Evolutionary conservation across 1,140 invertebrate species (phyloP), one percentile per base, ranked within the genome.

Genomic region (Drosophila serrata): DNA sequence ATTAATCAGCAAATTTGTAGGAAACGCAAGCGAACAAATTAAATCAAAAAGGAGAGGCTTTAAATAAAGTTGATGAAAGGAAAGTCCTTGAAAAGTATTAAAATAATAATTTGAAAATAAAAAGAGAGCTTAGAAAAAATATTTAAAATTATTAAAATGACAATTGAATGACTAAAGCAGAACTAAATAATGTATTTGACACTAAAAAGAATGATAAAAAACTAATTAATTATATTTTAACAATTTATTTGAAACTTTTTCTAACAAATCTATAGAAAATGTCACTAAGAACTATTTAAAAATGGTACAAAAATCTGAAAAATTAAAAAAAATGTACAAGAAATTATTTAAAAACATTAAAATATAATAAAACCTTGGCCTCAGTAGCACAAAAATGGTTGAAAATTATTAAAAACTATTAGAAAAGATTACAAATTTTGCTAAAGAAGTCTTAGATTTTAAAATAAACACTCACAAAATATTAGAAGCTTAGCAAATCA

Each of bases 1-100:
- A 72, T 72, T 58, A 58, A 58, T 48, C 68, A 72, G 35, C 27
- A 45, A 35, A 39, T 57, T 24, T 46, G 39, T 42, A 60, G 61
- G 37, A 60, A 63, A 40, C 27, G 17, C 48, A 42, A 51, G 60
- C 22, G 5, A 51, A 24, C 22, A 15, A 51, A 58, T 40, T 22
- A 17, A 35, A 59, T 29, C 29, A 19, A 43, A 65, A 40, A 65
- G 12, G 35, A 45, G 35, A 45, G 35, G 27, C 24, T 33, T 6
- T 1, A 6, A n/a, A 31, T 39, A 3, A 17, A 3, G 29, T n/a
- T 24, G 24, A 24, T 4, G 24, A 24, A 24, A 33, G 12, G 29
- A 9, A 35, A 15, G 7, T 53, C 4, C 12, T 35, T 35, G 17
- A 7, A 31, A 22, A 22, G 6, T n/a, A 6, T 4, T 35, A 6